Conservation (phyloP, 2,888 invertebrate species). For the Lithophane leautieri region DNA sequence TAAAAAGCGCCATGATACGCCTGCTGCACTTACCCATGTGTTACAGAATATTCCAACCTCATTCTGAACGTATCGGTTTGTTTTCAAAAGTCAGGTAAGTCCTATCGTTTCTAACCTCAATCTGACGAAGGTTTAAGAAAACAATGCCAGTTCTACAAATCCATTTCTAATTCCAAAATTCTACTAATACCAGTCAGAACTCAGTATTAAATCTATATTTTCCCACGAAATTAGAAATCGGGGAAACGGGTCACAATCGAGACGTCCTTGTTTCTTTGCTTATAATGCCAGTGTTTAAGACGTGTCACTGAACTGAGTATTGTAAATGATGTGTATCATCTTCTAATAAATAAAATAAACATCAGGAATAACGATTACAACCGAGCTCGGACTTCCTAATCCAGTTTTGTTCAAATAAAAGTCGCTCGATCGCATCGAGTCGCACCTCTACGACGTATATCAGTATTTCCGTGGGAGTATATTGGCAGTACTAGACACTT, state of each 20-base stretch:
- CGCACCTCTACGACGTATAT: conserved; percentile 17
- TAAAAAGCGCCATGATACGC: no score
- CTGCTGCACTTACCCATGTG: background rate
- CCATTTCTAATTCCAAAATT: conserved; percentile 31
- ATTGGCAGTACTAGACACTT: conserved; percentile 24
- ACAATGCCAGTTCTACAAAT: conserved; percentile 19
- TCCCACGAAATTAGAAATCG: conserved; percentile 38
- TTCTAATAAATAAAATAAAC: conserved; percentile 52
- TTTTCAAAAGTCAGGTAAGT: background rate
- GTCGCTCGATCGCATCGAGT: conserved; percentile 22
- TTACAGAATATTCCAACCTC: conserved; percentile 1
- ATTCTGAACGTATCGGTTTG: background rate
- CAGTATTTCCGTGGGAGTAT: conserved; percentile 46
- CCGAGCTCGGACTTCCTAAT: conserved; percentile 42
- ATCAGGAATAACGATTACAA: conserved; percentile 33
- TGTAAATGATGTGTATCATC: conserved; percentile 50
- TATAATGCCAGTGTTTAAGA: no score
- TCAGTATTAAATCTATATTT: conserved; percentile 41
- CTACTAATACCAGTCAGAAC: conserved; percentile 43
- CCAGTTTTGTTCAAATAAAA: conserved; percentile 44
- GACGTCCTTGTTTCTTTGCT: conserved; percentile 40
- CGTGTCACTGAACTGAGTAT: conserved; percentile 17
- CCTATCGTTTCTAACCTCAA: background rate
- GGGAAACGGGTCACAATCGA: conserved; percentile 45
- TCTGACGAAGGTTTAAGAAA: conserved; percentile 2